A percentile compares a stretch with the other conserved stretches of the same genome.
Evolutionary conservation across 30 jellyfish, hydroid and myxozoan species (phyloP).

Genomic region (Hydractinia symbiolongicarpus): DNA sequence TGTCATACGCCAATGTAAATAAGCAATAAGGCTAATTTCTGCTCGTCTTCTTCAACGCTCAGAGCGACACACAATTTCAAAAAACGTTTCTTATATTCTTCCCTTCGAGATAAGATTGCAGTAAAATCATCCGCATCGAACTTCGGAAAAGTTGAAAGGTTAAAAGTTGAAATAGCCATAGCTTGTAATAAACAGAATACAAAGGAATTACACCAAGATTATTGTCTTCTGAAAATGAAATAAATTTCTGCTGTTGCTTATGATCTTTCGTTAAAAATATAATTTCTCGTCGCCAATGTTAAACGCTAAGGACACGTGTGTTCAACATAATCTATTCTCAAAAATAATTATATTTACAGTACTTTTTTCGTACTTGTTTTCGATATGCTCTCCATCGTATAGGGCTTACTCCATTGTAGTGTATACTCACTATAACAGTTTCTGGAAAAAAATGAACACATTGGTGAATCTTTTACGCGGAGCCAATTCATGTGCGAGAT

Average conservation of each 20-base stretch:
- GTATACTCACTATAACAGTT: no score
- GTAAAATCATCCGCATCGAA: neutral
- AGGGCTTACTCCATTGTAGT: no score
- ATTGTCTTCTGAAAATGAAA: neutral
- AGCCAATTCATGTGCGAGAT: no score
- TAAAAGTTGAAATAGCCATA: neutral
- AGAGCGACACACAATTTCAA: neutral
- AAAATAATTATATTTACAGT: no score
- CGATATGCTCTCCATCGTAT: no score
- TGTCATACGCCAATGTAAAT: neutral
- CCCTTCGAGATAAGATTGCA: neutral
- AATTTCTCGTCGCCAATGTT: no score
- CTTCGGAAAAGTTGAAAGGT: conserved; percentile 8
- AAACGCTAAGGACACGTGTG: no score
- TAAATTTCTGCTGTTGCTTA: neutral
- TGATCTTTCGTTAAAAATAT: neutral
- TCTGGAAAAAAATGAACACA: no score
- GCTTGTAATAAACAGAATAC: neutral
- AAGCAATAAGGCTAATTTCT: neutral
- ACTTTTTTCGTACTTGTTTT: no score
- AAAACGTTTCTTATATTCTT: neutral
- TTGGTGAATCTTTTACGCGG: no score
- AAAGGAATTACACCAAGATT: neutral
- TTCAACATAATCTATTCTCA: no score
- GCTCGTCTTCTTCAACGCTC: neutral